phyloP scores from a whole-genome alignment of 1,140 invertebrate species.

The Scaptodrosophila lebanonensis region DNA sequence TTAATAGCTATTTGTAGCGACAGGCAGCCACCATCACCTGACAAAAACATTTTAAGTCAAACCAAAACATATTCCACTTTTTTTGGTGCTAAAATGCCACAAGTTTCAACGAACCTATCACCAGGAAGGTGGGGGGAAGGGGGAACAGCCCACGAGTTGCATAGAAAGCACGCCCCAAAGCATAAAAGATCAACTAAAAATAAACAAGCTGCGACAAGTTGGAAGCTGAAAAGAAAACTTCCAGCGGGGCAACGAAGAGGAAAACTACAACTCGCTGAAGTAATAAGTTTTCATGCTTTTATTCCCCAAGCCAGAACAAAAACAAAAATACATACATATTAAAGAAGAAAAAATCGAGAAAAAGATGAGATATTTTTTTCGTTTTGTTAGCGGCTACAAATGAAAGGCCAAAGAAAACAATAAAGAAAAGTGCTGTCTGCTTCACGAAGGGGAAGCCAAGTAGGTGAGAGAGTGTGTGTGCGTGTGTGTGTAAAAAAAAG shows the following conservation, averaged over 20 bases:
- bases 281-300: conserved; percentile 20
- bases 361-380: no score
- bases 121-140: no score
- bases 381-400: conserved; percentile 12
- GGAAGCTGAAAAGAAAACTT: conserved; percentile 1
- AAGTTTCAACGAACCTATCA: no score
- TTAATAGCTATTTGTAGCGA: no score
- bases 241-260: not conserved
- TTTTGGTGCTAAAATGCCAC: no score
- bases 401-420: conserved; percentile 46
- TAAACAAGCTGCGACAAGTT: conserved; percentile 44
- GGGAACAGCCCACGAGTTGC: no score
- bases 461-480: conserved; percentile 30
- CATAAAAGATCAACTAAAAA: conserved; percentile 32
- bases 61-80: no score
- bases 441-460: conserved; percentile 19
- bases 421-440: conserved; percentile 51
- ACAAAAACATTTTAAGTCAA: no score
- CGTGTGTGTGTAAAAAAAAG: conserved; percentile 2
- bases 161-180: no score
- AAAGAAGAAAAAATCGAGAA: no score
- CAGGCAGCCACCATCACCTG: no score
- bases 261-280: conserved; percentile 19
- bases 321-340: no score
- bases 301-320: conserved; percentile 8